phyloP scores from a whole-genome alignment of 2,888 invertebrate species.

The Drosophila percnosoma region DNA sequence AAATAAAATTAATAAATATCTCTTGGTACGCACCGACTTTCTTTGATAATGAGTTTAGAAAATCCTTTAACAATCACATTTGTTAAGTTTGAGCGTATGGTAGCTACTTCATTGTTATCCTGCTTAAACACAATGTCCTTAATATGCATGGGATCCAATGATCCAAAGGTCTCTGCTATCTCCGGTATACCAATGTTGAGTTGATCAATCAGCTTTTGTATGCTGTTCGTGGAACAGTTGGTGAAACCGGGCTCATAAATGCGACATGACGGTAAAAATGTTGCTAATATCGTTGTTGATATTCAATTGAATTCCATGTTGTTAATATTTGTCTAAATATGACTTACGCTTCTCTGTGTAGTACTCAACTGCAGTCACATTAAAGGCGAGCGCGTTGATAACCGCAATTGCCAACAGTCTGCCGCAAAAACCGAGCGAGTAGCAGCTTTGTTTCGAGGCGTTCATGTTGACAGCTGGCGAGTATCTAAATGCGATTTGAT shows the following conservation, averaged over 20 bases:
- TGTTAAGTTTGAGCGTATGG: slow-evolving; percentile 89
- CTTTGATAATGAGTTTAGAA: slow-evolving; percentile 87
- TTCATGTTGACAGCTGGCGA: slow-evolving; percentile 39
- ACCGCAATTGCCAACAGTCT: slow-evolving; percentile 45
- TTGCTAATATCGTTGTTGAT: not conserved
- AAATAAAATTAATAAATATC: not conserved
- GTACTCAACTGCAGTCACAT: slow-evolving; percentile 53
- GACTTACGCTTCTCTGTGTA: slow-evolving; percentile 73
- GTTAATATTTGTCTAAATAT: not conserved
- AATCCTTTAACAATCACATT: slow-evolving; percentile 88
- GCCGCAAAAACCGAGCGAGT: slow-evolving; percentile 22
- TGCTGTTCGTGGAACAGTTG: slow-evolving; percentile 88
- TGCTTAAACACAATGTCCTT: slow-evolving; percentile 88
- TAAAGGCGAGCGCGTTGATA: slow-evolving; percentile 24
- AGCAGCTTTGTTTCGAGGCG: slow-evolving; percentile 15
- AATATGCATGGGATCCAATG: slow-evolving; percentile 88
- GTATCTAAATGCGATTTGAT: slow-evolving; percentile 26
- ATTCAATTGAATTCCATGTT: not conserved
- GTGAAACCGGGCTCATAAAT: slow-evolving; percentile 88
- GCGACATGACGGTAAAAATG: slow-evolving; percentile 86
- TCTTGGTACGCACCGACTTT: slow-evolving; percentile 86
- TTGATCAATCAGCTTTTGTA: slow-evolving; percentile 86
- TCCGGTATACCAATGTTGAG: slow-evolving; percentile 85
- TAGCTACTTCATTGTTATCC: slow-evolving; percentile 90
- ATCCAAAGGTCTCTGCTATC: slow-evolving; percentile 84